phyloP scores from a whole-genome alignment of 2,797 vertebrate genomes.

The Pseudomugil gertrudae region DNA sequence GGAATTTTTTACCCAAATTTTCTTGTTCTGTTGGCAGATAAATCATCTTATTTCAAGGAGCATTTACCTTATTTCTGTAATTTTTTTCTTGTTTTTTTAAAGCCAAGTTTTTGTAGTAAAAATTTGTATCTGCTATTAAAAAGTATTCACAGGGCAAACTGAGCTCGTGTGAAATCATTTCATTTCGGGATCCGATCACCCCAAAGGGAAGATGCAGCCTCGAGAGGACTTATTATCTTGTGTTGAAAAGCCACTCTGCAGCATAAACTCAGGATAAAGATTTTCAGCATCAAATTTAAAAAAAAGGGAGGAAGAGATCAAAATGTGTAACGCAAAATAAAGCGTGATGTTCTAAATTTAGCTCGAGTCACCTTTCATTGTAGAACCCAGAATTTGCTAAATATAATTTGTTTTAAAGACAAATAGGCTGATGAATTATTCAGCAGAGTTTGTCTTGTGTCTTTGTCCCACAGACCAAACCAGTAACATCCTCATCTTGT shows the following conservation, averaged over 20 bases:
- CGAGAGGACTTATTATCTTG: slow-evolving; percentile 31
- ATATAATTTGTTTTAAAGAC: slow-evolving; percentile 34
- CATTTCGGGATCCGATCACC: slow-evolving; percentile 25
- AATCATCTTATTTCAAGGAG: too few species aligned
- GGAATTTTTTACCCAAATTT: too few species aligned
- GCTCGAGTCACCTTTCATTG: slow-evolving; percentile 5
- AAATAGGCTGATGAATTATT: slow-evolving; percentile 50
- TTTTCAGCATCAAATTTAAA: slow-evolving; percentile 42
- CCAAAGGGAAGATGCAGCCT: slow-evolving; percentile 23
- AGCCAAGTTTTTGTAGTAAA: too few species aligned
- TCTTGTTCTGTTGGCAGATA: too few species aligned
- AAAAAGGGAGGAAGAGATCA: not conserved
- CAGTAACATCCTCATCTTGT: slow-evolving; percentile 22
- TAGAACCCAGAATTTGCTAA: slow-evolving; percentile 15
- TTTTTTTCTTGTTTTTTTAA: too few species aligned
- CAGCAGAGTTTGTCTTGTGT: slow-evolving; percentile 24
- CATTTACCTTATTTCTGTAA: too few species aligned
- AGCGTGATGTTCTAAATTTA: slow-evolving; percentile 50
- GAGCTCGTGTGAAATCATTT: slow-evolving; percentile 17
- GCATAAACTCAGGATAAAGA: slow-evolving; percentile 35
- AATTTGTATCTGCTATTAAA: slow-evolving; percentile 1
- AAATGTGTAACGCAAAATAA: slow-evolving; percentile 17
- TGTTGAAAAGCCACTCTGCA: slow-evolving; percentile 41
- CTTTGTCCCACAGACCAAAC: slow-evolving; percentile 20
- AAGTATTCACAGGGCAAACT: not conserved